Base-by-base conservation (phyloP, 1,140 invertebrate species). In the Harlomillsia oculata region DNA sequence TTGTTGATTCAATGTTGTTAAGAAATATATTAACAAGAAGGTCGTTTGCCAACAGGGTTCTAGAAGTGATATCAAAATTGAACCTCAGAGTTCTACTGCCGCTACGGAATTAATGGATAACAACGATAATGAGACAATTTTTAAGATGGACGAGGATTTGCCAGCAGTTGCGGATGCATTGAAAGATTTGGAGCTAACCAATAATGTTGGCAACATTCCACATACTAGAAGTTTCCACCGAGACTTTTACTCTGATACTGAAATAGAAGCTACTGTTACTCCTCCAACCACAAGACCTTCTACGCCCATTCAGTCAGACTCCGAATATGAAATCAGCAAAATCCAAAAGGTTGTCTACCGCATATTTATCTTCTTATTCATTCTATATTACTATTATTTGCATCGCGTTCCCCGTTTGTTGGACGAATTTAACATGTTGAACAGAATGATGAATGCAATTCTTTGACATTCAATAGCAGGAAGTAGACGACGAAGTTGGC, bases 221-320 rank as follows among this genome's bases (percentile, higher is more conserved):
- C 51, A 46, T 9, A 62, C 39, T n/a, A 36, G 59, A 32, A 66
- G 65, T 56, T 66, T 58, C 41, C 67, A 62, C 59, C 63, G 59
- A 13, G 64, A 65, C 36, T 65, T 65, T 49, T 65, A 53, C 41
- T 65, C 64, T 18, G 64, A 65, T 21, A 65, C 64, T 5, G 64
- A 65, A 60, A 53, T 62, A 1, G 64, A 65, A 13, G 57, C 26
- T 5, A 59, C 57, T 5, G 23, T 29, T 11, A 83, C 82, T 68
- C 80, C 80, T 39, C 72, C 75, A 55, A 75, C 75, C 66, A 84
- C 84, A 9, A 77, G 88, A 59, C 80, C 83, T 49, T 78, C 82
- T 54, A 84, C 86, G 25, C 87, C 90, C 6, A 82, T 89, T 34
- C 90, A 92, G 71, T 94, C 90, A 18, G 92, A 97, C 70, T 91